Base-by-base conservation (phyloP, 2,113 vertebrate genomes). In the Formicarius rufipectus region DNA sequence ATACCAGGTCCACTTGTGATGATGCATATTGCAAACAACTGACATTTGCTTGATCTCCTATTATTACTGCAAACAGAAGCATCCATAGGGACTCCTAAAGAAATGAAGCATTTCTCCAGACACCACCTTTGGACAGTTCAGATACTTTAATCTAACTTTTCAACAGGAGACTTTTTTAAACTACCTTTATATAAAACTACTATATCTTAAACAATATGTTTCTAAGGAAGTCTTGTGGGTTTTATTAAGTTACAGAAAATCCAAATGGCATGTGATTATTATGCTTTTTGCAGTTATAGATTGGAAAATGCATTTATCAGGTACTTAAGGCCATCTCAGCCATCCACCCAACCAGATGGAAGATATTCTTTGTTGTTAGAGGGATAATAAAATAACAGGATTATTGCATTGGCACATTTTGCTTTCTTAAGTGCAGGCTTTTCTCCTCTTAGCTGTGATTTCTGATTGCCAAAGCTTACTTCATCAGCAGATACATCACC, bases 231-330 rank as follows among this genome's bases (percentile, higher is more conserved):
- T 55, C 21, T 84, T 11, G 28, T 50, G 55, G 25, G 53, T 88
- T 92, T 93, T 87, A 82, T 56, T 50, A 79, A 94, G 63, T 90
- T 87, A 59, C 16, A 63, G 78, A 80, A 96, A 85, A 91, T 85
- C 67, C 67, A 79, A 84, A 76, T 82, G 37, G 45, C 40, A 82
- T 4, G 2, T 56, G 19, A 59, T 90, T 69, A 53, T 93, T 89
- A 75, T 53, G 23, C 24, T 79, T 44, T 60, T 89, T 62, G 45
- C 66, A 62, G 59, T 85, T 83, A 80, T 7, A 66, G 66, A 94
- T 79, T 62, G 74, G 39, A 63, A 92, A 96, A 87, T 83, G 19
- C 33, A 88, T 91, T 91, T 91, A 64, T 91, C 50, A 77, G 63
- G 78, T 93, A 66, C 45, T 89, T 84, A 45, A 31, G 28, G 53